Percentiles rank a stretch among this genome's conserved stretches.
Evolutionary conservation across 2,888 invertebrate genomes (phyloP).

Genomic region (Agrenia bidenticulata): DNA sequence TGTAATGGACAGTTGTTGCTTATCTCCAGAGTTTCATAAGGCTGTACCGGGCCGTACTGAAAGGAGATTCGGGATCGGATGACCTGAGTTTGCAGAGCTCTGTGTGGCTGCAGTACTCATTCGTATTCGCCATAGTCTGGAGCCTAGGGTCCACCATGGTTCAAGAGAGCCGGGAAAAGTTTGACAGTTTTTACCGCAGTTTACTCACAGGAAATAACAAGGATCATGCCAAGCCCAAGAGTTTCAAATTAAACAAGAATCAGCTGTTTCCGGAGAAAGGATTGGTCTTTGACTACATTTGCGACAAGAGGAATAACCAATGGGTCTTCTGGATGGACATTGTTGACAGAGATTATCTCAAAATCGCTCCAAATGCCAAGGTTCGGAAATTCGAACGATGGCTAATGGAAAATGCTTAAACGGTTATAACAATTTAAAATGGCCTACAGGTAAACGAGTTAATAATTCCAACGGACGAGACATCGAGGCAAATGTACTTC

Average conservation of each 20-base stretch:
- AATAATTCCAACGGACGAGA: constrained; percentile 86
- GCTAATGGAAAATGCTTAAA: too few relatives aligned
- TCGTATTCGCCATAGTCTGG: constrained; percentile 85
- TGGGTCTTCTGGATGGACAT: constrained; percentile 86
- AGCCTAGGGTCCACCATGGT: constrained; percentile 77
- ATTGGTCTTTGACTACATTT: constrained; percentile 82
- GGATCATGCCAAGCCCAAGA: constrained; percentile 76
- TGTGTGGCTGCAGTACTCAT: constrained; percentile 81
- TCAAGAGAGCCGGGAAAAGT: constrained; percentile 70
- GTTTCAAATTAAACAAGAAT: constrained; percentile 81
- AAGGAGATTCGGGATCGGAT: constrained; percentile 62
- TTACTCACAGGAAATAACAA: constrained; percentile 74
- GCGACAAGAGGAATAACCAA: constrained; percentile 85
- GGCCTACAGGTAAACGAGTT: constrained; percentile 63
- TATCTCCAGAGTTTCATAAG: constrained; percentile 63
- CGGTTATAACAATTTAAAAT: too few relatives aligned
- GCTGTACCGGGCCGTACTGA: constrained; percentile 69
- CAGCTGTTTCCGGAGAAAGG: constrained; percentile 87
- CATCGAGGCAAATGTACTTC: constrained; percentile 82
- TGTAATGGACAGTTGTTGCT: too few relatives aligned
- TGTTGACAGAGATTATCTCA: constrained; percentile 60
- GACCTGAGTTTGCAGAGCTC: constrained; percentile 68
- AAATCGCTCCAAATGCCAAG: constrained; percentile 58
- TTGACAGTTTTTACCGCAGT: constrained; percentile 76
- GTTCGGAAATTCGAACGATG: too few relatives aligned